phyloP scores from a whole-genome alignment of 2,113 vertebrate species.

The Aphelocoma coerulescens region DNA sequence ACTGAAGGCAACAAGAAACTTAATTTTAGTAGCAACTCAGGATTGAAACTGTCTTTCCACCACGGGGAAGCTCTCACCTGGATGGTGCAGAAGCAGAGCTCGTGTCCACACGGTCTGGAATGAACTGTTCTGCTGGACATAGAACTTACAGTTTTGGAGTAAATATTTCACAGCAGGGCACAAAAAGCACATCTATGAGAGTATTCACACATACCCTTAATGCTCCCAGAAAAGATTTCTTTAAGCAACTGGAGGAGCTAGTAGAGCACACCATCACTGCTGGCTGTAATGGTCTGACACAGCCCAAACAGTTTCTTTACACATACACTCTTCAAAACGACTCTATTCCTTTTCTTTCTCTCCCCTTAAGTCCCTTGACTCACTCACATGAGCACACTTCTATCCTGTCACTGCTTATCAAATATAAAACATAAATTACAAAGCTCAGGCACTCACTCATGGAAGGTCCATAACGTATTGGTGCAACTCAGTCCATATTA shows the following conservation, averaged over 20 bases:
- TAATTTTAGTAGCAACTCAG: background rate
- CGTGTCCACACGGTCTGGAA: background rate
- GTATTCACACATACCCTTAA: background rate
- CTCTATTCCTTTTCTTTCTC: background rate
- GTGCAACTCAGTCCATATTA: background rate
- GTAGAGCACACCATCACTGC: rapidly evolving
- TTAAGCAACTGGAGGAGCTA: background rate
- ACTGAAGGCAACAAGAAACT: background rate
- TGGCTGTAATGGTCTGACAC: background rate
- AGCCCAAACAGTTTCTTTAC: background rate
- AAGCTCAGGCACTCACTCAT: background rate
- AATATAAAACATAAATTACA: background rate
- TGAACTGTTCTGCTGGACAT: background rate
- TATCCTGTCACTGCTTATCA: background rate
- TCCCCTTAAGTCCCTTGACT: background rate
- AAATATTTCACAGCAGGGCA: background rate
- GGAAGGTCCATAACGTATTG: background rate
- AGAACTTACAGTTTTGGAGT: rapidly evolving
- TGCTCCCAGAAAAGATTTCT: background rate
- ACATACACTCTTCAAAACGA: background rate
- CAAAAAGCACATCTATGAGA: background rate
- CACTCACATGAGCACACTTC: background rate
- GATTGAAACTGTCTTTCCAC: background rate
- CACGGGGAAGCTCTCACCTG: background rate
- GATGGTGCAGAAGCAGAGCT: background rate